Evolutionary conservation across 2,797 vertebrate species (phyloP).

Genomic region (Cryptoprocta ferox): DNA sequence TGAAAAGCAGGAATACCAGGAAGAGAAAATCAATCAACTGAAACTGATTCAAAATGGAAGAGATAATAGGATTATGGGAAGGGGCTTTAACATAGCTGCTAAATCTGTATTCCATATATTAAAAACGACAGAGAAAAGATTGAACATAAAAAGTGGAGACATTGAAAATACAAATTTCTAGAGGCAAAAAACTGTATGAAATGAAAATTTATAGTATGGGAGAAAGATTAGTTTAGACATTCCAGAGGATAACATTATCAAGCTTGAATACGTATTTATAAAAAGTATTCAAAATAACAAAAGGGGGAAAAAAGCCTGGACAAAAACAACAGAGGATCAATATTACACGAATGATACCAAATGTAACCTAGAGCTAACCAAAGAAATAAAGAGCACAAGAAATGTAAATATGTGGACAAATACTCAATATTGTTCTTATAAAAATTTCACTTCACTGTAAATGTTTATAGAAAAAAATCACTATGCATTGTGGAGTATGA

Average conservation of each 20-base stretch:
- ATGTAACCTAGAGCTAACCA: background rate
- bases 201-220: background rate
- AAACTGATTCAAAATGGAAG: background rate
- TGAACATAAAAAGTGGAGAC: background rate
- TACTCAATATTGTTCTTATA: background rate
- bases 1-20: background rate
- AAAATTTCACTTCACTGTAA: background rate
- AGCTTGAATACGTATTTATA: background rate
- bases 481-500: background rate
- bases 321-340: background rate
- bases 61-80: background rate
- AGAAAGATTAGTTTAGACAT: background rate
- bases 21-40: background rate
- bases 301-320: background rate
- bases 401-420: background rate
- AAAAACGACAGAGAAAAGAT: background rate
- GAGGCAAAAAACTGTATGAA: background rate
- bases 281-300: background rate
- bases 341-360: background rate
- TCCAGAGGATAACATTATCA: background rate
- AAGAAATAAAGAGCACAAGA: background rate
- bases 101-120: background rate
- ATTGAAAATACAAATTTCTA: background rate
- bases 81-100: background rate
- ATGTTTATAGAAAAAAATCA: background rate